phyloP scores from a whole-genome alignment of 2,797 vertebrate species.

The Trachurus trachurus region DNA sequence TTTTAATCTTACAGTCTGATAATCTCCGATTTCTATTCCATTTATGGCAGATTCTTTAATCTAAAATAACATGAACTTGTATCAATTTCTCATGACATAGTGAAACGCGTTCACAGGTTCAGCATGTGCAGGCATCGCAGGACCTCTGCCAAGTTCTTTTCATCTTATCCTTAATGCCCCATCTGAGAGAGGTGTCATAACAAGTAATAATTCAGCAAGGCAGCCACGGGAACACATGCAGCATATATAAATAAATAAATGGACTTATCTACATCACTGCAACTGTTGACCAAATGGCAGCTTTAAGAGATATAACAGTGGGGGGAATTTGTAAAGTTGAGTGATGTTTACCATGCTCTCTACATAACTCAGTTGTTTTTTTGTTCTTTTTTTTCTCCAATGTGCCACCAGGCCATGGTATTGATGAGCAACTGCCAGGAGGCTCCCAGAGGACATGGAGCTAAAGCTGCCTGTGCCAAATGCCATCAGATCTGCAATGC shows the following conservation, averaged over 20 bases:
- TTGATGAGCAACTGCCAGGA: slow-evolving; percentile 41
- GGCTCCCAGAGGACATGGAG: slow-evolving; percentile 40
- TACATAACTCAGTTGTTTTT: slow-evolving; percentile 7
- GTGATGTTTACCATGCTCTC: background rate
- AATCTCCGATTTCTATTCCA: background rate
- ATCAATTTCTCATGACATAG: slow-evolving; percentile 8
- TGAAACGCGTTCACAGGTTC: slow-evolving; percentile 1
- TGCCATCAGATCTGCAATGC: slow-evolving; percentile 54
- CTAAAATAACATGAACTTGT: background rate
- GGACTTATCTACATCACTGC: background rate
- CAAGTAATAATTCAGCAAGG: background rate
- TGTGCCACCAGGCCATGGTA: slow-evolving; percentile 17
- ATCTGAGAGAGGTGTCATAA: background rate
- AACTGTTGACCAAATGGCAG: background rate
- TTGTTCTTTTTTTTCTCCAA: slow-evolving; percentile 5
- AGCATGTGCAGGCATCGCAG: slow-evolving; percentile 1
- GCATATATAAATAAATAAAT: background rate
- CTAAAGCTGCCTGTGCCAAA: slow-evolving; percentile 48
- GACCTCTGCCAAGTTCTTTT: slow-evolving; percentile 7
- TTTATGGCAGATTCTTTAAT: background rate
- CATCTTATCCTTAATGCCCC: background rate
- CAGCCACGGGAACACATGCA: background rate
- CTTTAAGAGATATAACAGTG: background rate
- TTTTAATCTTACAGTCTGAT: background rate
- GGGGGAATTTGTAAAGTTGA: background rate